These are phyloP conservation scores for Steinernema hermaphroditum DNA, from an alignment of 2,888 invertebrate genomes.

Conservation along the genomic window DNA sequence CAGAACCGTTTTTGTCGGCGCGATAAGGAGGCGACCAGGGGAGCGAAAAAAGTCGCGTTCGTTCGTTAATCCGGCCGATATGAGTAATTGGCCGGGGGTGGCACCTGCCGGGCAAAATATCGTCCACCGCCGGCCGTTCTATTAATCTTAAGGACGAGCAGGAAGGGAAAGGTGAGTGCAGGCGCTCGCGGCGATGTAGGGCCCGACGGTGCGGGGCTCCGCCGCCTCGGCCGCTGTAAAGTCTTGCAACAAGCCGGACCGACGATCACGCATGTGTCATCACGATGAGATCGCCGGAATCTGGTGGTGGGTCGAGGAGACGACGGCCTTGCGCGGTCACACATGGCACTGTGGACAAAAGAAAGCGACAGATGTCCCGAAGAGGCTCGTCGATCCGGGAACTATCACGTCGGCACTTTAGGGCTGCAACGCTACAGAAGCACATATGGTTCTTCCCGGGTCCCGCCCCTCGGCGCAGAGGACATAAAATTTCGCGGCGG, in stretches of 20 bases:
- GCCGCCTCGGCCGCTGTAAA: not conserved
- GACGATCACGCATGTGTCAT: slow-evolving; percentile 17
- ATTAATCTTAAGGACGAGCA: slow-evolving; percentile 7
- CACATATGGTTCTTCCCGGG: slow-evolving; percentile 9
- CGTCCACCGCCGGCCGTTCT: slow-evolving; percentile 22
- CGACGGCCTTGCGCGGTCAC: not conserved
- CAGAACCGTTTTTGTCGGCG: slow-evolving; percentile 22
- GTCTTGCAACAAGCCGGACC: not conserved
- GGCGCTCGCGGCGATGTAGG: not conserved
- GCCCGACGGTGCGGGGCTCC: not conserved
- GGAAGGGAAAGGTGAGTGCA: slow-evolving; percentile 6
- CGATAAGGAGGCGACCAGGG: slow-evolving; percentile 17
- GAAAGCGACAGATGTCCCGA: slow-evolving; percentile 19
- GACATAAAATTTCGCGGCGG: slow-evolving; percentile 16
- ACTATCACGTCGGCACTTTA: too few relatives aligned
- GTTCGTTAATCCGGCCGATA: slow-evolving; percentile 33
- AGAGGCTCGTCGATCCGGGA: too few relatives aligned
- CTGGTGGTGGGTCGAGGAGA: not conserved
- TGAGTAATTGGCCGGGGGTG: slow-evolving; percentile 27
- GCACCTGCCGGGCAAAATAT: slow-evolving; percentile 11
- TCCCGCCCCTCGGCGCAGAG: not conserved
- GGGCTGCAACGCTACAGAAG: not conserved
- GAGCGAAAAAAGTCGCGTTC: slow-evolving; percentile 45
- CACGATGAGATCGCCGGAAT: not conserved
- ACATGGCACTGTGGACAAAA: slow-evolving; percentile 6